Evolutionary conservation across 2,888 invertebrate species (phyloP).

Genomic region (Hofmannophila pseudospretella): DNA sequence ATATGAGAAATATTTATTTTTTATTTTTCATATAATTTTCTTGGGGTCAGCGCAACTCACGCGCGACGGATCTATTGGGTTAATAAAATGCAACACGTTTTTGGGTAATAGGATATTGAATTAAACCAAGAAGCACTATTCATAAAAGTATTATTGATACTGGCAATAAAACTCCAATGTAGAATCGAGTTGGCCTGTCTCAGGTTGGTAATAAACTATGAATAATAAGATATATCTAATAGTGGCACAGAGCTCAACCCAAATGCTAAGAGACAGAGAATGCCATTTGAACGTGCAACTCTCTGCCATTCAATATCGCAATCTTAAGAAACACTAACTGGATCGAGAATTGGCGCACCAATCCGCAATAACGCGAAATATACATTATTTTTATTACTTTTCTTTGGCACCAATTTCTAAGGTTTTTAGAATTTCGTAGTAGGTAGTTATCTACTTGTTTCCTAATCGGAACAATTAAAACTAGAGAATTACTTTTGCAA

Average conservation of each 20-base stretch:
- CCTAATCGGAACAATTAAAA: neutral
- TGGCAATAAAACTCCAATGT: slow-evolving; percentile 12
- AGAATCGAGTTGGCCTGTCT: too few species aligned
- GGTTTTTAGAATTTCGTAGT: neutral
- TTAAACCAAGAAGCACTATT: too few species aligned
- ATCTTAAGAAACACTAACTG: slow-evolving; percentile 62
- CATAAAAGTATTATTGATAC: too few species aligned
- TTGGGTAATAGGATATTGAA: too few species aligned
- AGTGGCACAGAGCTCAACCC: slow-evolving; percentile 22
- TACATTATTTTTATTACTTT: slow-evolving; percentile 23
- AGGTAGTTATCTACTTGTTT: neutral
- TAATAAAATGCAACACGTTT: too few species aligned
- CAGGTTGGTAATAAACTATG: slow-evolving; percentile 14
- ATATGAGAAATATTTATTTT: too few species aligned
- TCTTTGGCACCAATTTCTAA: slow-evolving; percentile 8
- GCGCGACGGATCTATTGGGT: too few species aligned
- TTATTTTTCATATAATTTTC: too few species aligned
- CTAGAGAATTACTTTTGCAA: too few species aligned
- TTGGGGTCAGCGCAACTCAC: too few species aligned
- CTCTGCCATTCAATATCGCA: slow-evolving; percentile 54
- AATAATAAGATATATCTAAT: slow-evolving; percentile 20
- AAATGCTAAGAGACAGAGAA: slow-evolving; percentile 35
- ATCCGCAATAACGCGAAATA: slow-evolving; percentile 42
- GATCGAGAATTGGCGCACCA: slow-evolving; percentile 49
- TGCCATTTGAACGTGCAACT: slow-evolving; percentile 45